Evolutionary conservation across 2,113 vertebrate genomes (phyloP), one percentile per base, ranked within the genome.

Genomic region (Panthera uncia): DNA sequence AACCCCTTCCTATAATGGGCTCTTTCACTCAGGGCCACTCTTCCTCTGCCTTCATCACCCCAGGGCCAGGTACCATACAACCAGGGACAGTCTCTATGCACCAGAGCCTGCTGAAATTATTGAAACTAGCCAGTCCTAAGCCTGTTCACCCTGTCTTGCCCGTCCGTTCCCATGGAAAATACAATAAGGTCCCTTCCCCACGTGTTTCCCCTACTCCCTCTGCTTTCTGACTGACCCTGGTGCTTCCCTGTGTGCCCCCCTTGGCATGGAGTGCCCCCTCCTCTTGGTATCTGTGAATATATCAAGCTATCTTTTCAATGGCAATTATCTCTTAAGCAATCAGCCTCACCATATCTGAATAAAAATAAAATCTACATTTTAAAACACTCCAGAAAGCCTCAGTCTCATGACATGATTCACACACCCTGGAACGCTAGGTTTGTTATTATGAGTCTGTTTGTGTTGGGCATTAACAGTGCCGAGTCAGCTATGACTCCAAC

Each of bases 261-360:
- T 6, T 1, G 3, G 25, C 13, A 23, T 8, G 12, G 18, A 48
- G 5, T 1, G 4, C 1, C 4, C 33, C 8, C 14, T 92, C 16
- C 15, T 45, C 33, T 92, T 45, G 36, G 36, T 25, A 27, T 48
- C 11, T 19, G 19, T 52, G 3, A 31, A 48, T 29, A 74, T 11
- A 73, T 4, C 55, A 87, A n/a, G 19, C 31, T 84, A 13, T 63
- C 25, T 38, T 63, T 71, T 79, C 36, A 52, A 13, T 21, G 71
- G 1, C 16, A 14, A n/a, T 25, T 23, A 8, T 61, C 38, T 63
- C 13, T 31, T 63, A 79, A 86, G 29, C 18, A 27, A 29, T 29
- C 68, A 48, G 45, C 9, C n/a, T 80, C 29, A 41, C 33, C 0
- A 50, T 50, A 95, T 2, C 14, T 33, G 61, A 68, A 74, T 73